Evolutionary conservation across 2,797 vertebrate genomes (phyloP), one percentile per base, ranked within the genome.

Genomic region (Eulemur coronatus): DNA sequence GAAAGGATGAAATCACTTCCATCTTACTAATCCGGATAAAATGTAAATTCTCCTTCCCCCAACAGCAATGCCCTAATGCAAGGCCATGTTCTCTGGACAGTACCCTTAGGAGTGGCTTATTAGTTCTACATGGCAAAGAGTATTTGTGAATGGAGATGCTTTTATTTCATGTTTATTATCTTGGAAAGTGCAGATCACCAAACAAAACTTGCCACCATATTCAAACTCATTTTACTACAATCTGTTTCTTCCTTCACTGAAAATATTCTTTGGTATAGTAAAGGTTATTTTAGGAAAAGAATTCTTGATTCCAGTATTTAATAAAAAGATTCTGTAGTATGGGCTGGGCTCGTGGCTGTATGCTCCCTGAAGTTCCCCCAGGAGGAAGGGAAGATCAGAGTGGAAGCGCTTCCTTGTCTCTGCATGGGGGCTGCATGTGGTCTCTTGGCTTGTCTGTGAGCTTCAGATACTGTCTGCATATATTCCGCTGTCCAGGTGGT

Each of bases 171-270:
- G 59, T 6, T 95, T 96, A 95, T 93, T 94, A 84, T 80, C 61
- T 41, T 85, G 81, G 46, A 46, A 33, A 98, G 80, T 81, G 41
- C 15, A 89, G 17, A 86, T 5, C 7, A 75, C 1, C 1, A 97
- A 95, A 69, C 61, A 92, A 96, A 98, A 97, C 57, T 78, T 79
- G 43, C 65, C 92, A 91, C 22, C 92, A 91, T 69, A 43, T 81
- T 69, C 7, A 95, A 84, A 85, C 78, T 52, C 5, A 84, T 84
- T 96, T 50, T 91, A 97, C 82, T 89, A 94, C 35, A 46, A 26
- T 91, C 63, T 95, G 52, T 57, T 75, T 92, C n/a, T 91, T 82
- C 35, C 13, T 75, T 70, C 41, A 81, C 10, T 95, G 80, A 98
- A 97, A 92, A 61, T 38, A 89, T 86, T 96, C 38, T 86, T 97